Evolutionary conservation across 2,113 vertebrate genomes (phyloP).

Genomic region (Boulengeromyrus knoepffleri): DNA sequence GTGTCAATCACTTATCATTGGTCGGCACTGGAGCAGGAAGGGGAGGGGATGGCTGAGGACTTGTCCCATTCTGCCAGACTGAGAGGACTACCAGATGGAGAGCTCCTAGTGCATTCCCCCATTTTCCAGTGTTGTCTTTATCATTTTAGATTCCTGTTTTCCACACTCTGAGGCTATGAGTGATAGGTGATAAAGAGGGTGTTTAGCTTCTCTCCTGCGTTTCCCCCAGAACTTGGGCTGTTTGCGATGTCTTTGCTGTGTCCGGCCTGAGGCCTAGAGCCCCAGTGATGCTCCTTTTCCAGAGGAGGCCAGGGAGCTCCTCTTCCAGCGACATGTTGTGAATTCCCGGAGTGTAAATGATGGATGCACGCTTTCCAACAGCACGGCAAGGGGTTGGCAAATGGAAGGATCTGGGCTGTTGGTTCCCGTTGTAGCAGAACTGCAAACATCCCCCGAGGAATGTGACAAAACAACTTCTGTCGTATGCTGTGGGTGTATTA

Average conservation of each 20-base stretch:
- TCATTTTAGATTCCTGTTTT: neutral
- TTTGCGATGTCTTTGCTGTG: neutral
- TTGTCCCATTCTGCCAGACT: neutral
- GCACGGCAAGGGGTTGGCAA: neutral
- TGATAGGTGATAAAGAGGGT: neutral
- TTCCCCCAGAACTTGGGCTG: neutral
- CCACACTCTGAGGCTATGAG: neutral
- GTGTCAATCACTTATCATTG: neutral
- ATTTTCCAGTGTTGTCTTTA: neutral
- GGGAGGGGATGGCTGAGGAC: neutral
- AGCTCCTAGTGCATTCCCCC: too few species aligned
- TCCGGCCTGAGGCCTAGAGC: neutral
- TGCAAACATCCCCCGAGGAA: conserved; percentile 10
- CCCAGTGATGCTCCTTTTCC: neutral
- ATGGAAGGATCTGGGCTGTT: conserved; percentile 7
- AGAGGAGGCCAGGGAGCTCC: neutral
- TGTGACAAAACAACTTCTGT: neutral
- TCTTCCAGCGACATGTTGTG: neutral
- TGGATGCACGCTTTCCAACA: neutral
- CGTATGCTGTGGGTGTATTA: neutral
- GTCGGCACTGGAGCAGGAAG: neutral
- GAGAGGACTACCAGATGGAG: neutral
- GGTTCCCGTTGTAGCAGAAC: neutral
- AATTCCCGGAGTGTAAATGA: conserved; percentile 1
- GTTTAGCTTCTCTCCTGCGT: neutral